phyloP scores from a whole-genome alignment of 2,888 invertebrate genomes.

The Tanaodytes sp. region DNA sequence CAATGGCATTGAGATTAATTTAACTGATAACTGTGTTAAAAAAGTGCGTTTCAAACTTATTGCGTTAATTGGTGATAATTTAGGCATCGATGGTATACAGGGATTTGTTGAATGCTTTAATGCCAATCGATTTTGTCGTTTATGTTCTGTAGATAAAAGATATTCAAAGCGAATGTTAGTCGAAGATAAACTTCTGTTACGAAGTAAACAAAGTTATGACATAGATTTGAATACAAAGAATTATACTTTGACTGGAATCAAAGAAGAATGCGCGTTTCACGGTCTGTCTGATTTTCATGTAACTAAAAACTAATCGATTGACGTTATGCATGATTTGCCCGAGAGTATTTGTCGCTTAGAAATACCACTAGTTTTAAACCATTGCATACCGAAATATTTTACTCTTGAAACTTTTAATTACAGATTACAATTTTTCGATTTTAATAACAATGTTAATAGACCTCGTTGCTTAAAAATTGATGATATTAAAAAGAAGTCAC shows the following conservation, averaged over 20 bases:
- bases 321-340: constrained; percentile 8
- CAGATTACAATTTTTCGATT: too few relatives aligned
- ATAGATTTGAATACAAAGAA: not conserved
- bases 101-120: constrained; percentile 22
- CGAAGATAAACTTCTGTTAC: not conserved
- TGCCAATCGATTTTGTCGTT: constrained; percentile 14
- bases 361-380: not conserved
- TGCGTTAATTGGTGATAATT: constrained; percentile 28
- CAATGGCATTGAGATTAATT: constrained; percentile 6
- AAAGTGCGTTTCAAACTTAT: constrained; percentile 13
- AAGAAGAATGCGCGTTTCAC: constrained; percentile 6
- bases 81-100: constrained; percentile 22
- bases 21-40: not conserved
- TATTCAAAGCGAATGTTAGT: not conserved
- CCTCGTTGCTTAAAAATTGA: too few relatives aligned
- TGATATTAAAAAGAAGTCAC: too few relatives aligned
- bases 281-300: constrained; percentile 5
- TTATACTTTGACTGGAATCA: not conserved
- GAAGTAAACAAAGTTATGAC: not conserved
- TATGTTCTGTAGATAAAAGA: not conserved
- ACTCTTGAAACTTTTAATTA: too few relatives aligned
- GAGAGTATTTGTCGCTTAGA: constrained; percentile 13
- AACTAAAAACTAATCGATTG: not conserved
- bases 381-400: not conserved
- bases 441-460: too few relatives aligned